Conservation (phyloP, 35 echinoderm and acorn worm species). For the Heliocidaris erythrogramma region DNA sequence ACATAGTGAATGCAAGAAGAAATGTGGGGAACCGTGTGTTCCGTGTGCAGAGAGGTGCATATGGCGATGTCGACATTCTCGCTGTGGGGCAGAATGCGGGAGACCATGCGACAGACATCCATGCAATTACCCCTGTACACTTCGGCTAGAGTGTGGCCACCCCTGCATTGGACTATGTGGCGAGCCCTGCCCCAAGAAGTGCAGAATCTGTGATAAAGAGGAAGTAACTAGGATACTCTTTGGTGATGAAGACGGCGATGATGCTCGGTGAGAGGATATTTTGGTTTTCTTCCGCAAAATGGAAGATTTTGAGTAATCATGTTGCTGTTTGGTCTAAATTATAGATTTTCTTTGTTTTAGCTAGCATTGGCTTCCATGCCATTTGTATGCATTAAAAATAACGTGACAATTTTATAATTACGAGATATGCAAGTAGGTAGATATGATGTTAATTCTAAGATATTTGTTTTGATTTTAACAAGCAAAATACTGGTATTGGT, state of each 20-base stretch:
- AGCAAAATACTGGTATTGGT: too few relatives aligned
- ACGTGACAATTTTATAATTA: too few relatives aligned
- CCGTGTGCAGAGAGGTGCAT: slow-evolving; percentile 71
- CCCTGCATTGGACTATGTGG: slow-evolving; percentile 89
- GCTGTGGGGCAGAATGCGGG: slow-evolving; percentile 60
- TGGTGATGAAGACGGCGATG: slow-evolving; percentile 66
- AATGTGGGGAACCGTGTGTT: slow-evolving; percentile 73
- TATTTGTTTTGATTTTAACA: too few relatives aligned
- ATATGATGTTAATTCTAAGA: too few relatives aligned
- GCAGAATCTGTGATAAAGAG: slow-evolving; percentile 76
- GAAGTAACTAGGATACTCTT: slow-evolving; percentile 72
- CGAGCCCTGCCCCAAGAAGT: slow-evolving; percentile 80
- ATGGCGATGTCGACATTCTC: slow-evolving; percentile 61
- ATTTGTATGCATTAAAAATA: too few relatives aligned
- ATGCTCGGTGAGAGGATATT: slow-evolving; percentile 64
- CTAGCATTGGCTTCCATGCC: too few relatives aligned
- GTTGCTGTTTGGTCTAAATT: too few relatives aligned
- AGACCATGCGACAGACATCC: slow-evolving; percentile 53
- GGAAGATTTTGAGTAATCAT: too few relatives aligned
- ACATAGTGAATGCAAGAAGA: slow-evolving; percentile 75
- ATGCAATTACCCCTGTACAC: slow-evolving; percentile 67
- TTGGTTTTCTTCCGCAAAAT: too few relatives aligned
- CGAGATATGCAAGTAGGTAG: too few relatives aligned
- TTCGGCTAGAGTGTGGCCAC: slow-evolving; percentile 64
- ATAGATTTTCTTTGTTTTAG: too few relatives aligned